phyloP scores from a whole-genome alignment of 2,888 invertebrate genomes.

The Cantharis lateralis region DNA sequence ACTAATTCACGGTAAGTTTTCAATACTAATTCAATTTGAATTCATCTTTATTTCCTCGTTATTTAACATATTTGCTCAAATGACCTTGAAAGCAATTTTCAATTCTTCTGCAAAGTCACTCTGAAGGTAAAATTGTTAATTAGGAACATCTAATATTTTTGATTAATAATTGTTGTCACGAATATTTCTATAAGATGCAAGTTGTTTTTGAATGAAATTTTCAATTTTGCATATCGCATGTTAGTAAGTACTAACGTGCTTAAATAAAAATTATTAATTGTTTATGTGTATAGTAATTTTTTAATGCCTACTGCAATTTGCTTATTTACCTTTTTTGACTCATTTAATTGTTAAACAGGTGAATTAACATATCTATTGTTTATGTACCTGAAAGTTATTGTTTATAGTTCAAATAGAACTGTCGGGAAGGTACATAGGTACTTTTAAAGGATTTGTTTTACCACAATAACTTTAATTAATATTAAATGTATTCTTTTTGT shows the following conservation, averaged over 20 bases:
- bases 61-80: conserved; percentile 1
- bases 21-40: not conserved
- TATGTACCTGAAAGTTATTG: not conserved
- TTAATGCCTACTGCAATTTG: not conserved
- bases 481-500: not conserved
- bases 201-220: not conserved
- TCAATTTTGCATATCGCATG: not conserved
- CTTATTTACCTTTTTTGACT: not conserved
- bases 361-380: not conserved
- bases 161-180: not conserved
- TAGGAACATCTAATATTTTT: not conserved
- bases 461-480: not conserved
- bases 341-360: not conserved
- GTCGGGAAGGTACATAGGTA: not conserved
- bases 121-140: not conserved
- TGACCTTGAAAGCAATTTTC: conserved; percentile 21
- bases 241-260: not conserved
- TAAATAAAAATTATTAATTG: not conserved
- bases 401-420: not conserved
- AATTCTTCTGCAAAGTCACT: conserved; percentile 4
- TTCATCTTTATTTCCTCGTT: not conserved
- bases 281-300: not conserved
- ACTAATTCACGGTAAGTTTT: conserved; percentile 71
- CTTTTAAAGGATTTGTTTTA: not conserved
- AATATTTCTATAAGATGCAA: not conserved